Evolutionary conservation across 2,113 vertebrate genomes (phyloP).

Genomic region (Felis chaus): DNA sequence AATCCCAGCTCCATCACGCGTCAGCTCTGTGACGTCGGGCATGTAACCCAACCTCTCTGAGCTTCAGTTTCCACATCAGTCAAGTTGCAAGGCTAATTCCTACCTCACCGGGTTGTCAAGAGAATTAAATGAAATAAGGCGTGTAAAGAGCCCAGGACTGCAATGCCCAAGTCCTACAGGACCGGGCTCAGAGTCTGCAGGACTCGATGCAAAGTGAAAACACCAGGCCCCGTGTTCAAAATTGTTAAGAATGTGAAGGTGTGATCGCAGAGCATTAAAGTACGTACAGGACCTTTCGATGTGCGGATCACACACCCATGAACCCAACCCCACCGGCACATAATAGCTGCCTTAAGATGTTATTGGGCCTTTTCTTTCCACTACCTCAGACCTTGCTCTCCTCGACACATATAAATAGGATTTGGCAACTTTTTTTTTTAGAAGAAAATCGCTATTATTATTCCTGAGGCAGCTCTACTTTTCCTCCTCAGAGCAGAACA

Average conservation of each 20-base stretch:
- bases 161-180: too few species aligned
- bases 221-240: not conserved
- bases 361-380: not conserved
- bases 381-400: not conserved
- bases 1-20: not conserved
- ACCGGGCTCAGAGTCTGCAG: not conserved
- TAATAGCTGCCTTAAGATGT: not conserved
- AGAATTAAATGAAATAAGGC: not conserved
- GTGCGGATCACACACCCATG: not conserved
- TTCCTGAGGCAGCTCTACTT: conserved; percentile 56
- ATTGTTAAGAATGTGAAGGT: not conserved
- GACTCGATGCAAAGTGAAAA: not conserved
- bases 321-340: not conserved
- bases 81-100: not conserved
- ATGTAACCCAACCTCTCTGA: not conserved
- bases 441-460: conserved; percentile 47
- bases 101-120: not conserved
- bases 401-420: conserved; percentile 12
- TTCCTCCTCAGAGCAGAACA: conserved; percentile 37
- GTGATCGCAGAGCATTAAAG: not conserved
- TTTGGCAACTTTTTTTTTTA: not conserved
- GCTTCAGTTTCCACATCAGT: not conserved
- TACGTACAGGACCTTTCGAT: too few species aligned
- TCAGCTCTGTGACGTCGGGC: not conserved
- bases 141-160: not conserved